phyloP scores from a whole-genome alignment of 2,888 invertebrate genomes.

The Elegia similella region DNA sequence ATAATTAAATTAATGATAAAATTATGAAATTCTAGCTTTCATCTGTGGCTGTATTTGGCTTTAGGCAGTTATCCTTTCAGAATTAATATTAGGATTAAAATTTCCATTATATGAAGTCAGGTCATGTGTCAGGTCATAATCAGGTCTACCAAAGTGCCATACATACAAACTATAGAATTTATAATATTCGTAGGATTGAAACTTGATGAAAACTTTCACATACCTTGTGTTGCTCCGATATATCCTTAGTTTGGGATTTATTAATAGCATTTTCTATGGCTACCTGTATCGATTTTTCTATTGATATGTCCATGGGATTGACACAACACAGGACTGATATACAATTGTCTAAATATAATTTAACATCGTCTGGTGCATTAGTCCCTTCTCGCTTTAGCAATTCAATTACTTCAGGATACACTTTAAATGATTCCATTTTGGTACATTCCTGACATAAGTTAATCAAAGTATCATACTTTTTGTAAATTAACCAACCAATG shows the following conservation, averaged over 20 bases:
- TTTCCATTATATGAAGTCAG: too few relatives aligned
- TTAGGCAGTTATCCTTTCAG: too few relatives aligned
- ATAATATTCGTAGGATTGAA: too few relatives aligned
- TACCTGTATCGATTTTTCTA: slow-evolving; percentile 73
- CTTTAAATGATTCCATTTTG: slow-evolving; percentile 44
- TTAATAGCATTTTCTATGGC: slow-evolving; percentile 79
- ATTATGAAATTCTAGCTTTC: too few relatives aligned
- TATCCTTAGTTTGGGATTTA: slow-evolving; percentile 79
- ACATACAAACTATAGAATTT: too few relatives aligned
- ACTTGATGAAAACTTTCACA: slow-evolving; percentile 7
- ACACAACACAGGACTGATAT: slow-evolving; percentile 40
- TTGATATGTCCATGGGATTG: slow-evolving; percentile 37
- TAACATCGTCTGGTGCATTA: slow-evolving; percentile 37
- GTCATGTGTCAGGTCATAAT: too few relatives aligned
- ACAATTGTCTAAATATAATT: slow-evolving; percentile 45
- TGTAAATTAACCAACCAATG: slow-evolving; percentile 85
- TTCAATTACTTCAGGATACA: slow-evolving; percentile 54
- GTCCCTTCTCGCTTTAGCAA: slow-evolving; percentile 45
- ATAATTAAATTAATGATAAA: too few relatives aligned
- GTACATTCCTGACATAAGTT: slow-evolving; percentile 43
- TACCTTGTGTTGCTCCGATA: slow-evolving; percentile 80
- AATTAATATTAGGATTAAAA: too few relatives aligned
- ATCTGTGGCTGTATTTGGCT: too few relatives aligned
- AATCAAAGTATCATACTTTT: slow-evolving; percentile 82
- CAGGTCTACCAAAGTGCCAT: too few relatives aligned